phyloP scores from a whole-genome alignment of 2,797 vertebrate genomes.

The Arnoldichthys spilopterus region DNA sequence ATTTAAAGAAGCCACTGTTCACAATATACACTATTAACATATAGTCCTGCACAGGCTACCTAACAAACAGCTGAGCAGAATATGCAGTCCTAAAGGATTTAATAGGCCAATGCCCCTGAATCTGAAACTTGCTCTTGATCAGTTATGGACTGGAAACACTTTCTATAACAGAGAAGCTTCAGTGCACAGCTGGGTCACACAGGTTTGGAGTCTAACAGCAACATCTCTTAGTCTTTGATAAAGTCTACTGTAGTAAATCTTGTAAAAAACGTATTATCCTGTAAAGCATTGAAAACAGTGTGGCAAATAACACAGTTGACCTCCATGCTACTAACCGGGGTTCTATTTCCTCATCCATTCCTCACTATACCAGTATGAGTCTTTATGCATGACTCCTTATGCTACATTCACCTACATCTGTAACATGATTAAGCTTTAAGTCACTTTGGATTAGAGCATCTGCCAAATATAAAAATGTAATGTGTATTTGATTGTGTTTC shows the following conservation, averaged over 20 bases:
- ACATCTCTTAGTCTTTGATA: background rate
- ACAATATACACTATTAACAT: background rate
- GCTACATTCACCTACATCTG: too few relatives aligned
- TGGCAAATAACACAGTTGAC: too few relatives aligned
- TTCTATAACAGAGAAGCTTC: background rate
- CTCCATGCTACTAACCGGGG: too few relatives aligned
- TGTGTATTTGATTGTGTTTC: background rate
- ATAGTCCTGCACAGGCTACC: background rate
- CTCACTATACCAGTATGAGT: too few relatives aligned
- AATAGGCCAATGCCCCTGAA: background rate
- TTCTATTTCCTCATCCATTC: too few relatives aligned
- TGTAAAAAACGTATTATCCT: too few relatives aligned
- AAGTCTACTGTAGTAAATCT: background rate
- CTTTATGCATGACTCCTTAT: too few relatives aligned
- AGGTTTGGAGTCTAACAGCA: background rate
- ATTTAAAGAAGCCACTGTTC: constrained; percentile 13
- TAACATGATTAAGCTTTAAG: too few relatives aligned
- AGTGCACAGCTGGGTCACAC: background rate
- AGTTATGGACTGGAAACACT: background rate
- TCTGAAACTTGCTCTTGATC: background rate
- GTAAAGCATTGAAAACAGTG: too few relatives aligned
- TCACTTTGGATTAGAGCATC: too few relatives aligned
- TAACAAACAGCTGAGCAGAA: background rate
- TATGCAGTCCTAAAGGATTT: background rate
- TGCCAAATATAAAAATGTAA: too few relatives aligned